phyloP scores from a whole-genome alignment of 2,797 vertebrate genomes.

The Naso thynnoides region DNA sequence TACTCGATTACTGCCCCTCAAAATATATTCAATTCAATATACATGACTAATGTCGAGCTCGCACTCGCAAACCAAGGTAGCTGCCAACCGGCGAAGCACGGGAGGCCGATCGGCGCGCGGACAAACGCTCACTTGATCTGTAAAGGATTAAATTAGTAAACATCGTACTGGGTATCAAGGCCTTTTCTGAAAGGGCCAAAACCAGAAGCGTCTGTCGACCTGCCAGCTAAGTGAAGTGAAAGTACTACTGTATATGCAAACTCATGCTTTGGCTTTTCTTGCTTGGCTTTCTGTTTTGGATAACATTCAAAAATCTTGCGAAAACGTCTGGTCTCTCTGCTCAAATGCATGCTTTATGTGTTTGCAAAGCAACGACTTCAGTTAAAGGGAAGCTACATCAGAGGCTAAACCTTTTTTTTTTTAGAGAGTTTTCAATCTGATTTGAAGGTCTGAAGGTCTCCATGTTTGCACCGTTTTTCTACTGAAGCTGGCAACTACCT shows the following conservation, averaged over 20 bases:
- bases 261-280: constrained; percentile 85
- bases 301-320: constrained; percentile 72
- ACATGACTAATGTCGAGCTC: constrained; percentile 73
- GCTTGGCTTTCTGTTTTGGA: constrained; percentile 72
- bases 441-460: constrained; percentile 51
- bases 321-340: constrained; percentile 55
- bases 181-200: constrained; percentile 58
- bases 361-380: constrained; percentile 66
- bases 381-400: constrained; percentile 83
- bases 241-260: constrained; percentile 76
- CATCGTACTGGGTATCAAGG: constrained; percentile 50
- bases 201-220: constrained; percentile 56
- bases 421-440: constrained; percentile 38
- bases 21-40: constrained; percentile 80
- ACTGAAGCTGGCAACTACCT: constrained; percentile 80
- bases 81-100: constrained; percentile 81
- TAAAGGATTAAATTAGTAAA: constrained; percentile 68
- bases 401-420: constrained; percentile 73
- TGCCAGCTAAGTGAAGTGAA: constrained; percentile 62
- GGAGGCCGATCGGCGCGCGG: constrained; percentile 44
- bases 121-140: constrained; percentile 52
- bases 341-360: constrained; percentile 70
- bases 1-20: constrained; percentile 64
- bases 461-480: constrained; percentile 59
- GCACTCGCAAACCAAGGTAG: constrained; percentile 86